These are phyloP conservation scores for Listronotus oregonensis DNA, from an alignment of 1,140 invertebrate species.

Conservation along the genomic window DNA sequence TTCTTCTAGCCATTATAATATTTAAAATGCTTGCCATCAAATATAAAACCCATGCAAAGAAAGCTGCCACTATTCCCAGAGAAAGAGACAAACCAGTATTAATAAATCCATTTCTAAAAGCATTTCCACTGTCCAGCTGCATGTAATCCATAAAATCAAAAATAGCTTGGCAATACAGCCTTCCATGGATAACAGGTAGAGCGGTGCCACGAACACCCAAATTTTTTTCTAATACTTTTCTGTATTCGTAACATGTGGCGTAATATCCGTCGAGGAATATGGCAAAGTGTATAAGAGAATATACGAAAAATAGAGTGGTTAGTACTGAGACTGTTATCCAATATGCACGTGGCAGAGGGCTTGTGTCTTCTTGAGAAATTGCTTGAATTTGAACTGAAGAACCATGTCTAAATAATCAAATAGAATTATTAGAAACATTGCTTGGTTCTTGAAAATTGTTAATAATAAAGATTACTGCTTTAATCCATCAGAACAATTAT, in stretches of 20 bases:
- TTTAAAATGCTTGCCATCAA: conserved; percentile 54
- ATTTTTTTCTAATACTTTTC: conserved; percentile 55
- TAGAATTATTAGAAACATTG: too few relatives aligned
- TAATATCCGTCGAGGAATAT: conserved; percentile 62
- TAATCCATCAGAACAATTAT: too few relatives aligned
- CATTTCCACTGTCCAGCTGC: conserved; percentile 58
- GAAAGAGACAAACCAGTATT: conserved; percentile 60
- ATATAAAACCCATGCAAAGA: conserved; percentile 57
- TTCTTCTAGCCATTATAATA: conserved; percentile 53
- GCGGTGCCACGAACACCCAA: conserved; percentile 55
- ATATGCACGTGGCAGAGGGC: conserved; percentile 53
- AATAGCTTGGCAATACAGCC: conserved; percentile 61
- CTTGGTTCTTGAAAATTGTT: too few relatives aligned
- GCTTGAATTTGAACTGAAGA: conserved; percentile 53
- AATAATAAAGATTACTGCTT: too few relatives aligned
- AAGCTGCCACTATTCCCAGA: conserved; percentile 57
- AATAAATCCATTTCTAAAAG: conserved; percentile 56
- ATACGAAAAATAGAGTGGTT: conserved; percentile 55
- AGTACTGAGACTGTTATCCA: conserved; percentile 59
- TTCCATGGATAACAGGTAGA: conserved; percentile 59
- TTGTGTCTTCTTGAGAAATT: conserved; percentile 54
- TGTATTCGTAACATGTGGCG: conserved; percentile 61
- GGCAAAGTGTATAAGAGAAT: conserved; percentile 58
- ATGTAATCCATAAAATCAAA: conserved; percentile 68
- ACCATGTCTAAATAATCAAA: conserved; percentile 54